phyloP scores from a whole-genome alignment of 2,888 invertebrate genomes.

The Quadroppia sp. region DNA sequence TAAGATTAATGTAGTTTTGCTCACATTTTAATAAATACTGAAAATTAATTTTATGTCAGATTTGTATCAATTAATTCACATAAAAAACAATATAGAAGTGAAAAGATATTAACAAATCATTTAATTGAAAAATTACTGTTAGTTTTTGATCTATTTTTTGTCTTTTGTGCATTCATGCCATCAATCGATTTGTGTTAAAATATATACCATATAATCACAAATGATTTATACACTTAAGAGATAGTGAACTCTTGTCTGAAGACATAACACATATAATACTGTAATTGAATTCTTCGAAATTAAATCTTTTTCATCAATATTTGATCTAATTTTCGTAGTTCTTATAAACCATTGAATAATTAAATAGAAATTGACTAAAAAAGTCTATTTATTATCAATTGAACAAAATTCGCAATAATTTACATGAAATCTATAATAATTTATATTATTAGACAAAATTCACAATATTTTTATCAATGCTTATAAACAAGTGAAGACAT shows the following conservation, averaged over 20 bases:
- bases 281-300: not conserved
- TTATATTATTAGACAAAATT: too few relatives aligned
- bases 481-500: too few relatives aligned
- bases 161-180: not conserved
- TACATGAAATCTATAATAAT: too few relatives aligned
- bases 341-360: too few relatives aligned
- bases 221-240: not conserved
- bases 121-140: constrained; percentile 4
- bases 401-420: too few relatives aligned
- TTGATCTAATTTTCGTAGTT: too few relatives aligned
- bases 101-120: not conserved
- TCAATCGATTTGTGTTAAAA: constrained; percentile 6
- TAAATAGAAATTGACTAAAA: too few relatives aligned
- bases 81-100: not conserved
- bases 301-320: too few relatives aligned
- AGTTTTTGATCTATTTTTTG: not conserved
- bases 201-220: too few relatives aligned
- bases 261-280: not conserved
- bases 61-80: constrained; percentile 6
- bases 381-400: too few relatives aligned
- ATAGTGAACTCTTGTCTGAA: not conserved
- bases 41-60: constrained; percentile 11
- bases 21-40: not conserved
- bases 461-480: too few relatives aligned
- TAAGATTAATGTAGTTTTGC: constrained; percentile 14